phyloP scores from a whole-genome alignment of 2,797 vertebrate species.

The Pogonophryne albipinna region DNA sequence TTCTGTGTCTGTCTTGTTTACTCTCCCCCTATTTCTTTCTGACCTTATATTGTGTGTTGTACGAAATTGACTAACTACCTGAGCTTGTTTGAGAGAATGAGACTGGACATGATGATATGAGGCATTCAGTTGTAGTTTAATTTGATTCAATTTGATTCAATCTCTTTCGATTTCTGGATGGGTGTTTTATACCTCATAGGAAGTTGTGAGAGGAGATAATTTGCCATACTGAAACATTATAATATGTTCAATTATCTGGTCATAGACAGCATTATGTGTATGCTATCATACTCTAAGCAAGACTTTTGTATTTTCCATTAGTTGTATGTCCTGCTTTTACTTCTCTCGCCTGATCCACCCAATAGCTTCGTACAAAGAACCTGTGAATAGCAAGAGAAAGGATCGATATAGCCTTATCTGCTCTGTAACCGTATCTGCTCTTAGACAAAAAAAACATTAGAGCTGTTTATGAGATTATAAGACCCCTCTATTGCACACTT shows the following conservation, averaged over 20 bases:
- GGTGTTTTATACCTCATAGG: slow-evolving; percentile 24
- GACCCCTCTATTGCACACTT: slow-evolving; percentile 41
- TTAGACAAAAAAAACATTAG: slow-evolving; percentile 82
- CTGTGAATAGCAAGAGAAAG: slow-evolving; percentile 64
- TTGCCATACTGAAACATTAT: background rate
- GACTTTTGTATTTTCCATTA: slow-evolving; percentile 14
- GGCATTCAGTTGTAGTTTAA: slow-evolving; percentile 56
- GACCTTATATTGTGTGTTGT: slow-evolving; percentile 57
- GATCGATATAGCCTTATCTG: slow-evolving; percentile 80
- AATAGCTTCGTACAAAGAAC: slow-evolving; percentile 44
- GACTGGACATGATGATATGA: slow-evolving; percentile 65
- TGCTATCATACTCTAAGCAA: background rate
- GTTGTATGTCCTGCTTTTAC: slow-evolving; percentile 14
- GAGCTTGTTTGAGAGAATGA: slow-evolving; percentile 58
- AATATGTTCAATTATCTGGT: background rate
- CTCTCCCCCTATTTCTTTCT: slow-evolving; percentile 70
- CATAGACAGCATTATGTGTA: background rate
- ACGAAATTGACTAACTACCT: slow-evolving; percentile 58
- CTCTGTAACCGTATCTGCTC: slow-evolving; percentile 82
- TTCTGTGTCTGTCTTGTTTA: slow-evolving; percentile 73
- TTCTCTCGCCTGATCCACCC: slow-evolving; percentile 40
- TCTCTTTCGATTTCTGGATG: slow-evolving; percentile 17
- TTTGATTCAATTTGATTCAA: slow-evolving; percentile 19
- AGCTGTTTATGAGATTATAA: slow-evolving; percentile 80
- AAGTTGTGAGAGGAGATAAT: slow-evolving; percentile 4